Conservation (phyloP, 2,797 vertebrate genomes). For the Meriones psammophilus region DNA sequence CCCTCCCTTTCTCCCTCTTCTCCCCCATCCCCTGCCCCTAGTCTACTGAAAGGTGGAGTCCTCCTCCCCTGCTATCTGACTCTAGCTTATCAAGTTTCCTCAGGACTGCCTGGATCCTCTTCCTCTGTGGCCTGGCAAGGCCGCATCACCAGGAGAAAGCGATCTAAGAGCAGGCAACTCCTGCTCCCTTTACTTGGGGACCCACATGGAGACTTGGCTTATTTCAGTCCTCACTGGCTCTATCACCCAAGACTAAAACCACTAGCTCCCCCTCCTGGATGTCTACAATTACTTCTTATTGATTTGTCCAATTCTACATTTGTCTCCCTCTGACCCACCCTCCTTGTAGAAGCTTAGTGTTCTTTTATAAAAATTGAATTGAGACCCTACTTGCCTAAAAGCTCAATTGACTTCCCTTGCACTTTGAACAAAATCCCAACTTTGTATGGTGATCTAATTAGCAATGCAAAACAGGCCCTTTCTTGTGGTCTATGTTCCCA, state of each 20-base stretch:
- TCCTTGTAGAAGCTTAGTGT: background rate
- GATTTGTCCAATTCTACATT: background rate
- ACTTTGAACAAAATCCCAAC: conserved; percentile 14
- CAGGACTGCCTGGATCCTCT: background rate
- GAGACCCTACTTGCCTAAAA: background rate
- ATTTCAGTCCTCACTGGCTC: fast-evolving
- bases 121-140: too few species aligned
- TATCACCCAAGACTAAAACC: background rate
- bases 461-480: background rate
- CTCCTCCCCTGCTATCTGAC: too few species aligned
- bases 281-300: background rate
- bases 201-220: too few species aligned
- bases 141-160: too few species aligned
- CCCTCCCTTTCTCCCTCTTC: too few species aligned
- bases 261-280: background rate
- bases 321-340: background rate
- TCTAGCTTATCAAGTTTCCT: too few species aligned
- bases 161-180: too few species aligned
- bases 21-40: too few species aligned
- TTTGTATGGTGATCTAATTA: background rate
- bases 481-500: background rate
- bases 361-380: background rate
- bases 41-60: too few species aligned
- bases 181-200: too few species aligned
- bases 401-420: background rate